Evolutionary conservation across 2,797 vertebrate species (phyloP).

Genomic region (Alauda arvensis): DNA sequence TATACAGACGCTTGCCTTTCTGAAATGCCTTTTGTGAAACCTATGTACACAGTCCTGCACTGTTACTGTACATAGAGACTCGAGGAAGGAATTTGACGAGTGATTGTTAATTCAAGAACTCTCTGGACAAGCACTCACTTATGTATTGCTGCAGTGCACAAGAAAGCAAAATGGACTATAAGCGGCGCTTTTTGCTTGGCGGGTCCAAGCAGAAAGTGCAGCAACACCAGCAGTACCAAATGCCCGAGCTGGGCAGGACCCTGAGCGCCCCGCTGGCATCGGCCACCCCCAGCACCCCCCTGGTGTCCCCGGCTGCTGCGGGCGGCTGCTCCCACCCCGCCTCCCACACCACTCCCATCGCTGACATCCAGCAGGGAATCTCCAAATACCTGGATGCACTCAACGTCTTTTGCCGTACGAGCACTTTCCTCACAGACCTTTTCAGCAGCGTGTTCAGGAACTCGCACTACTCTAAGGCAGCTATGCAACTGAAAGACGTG

Average conservation of each 20-base stretch:
- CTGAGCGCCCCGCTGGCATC: conserved; percentile 88
- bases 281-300: conserved; percentile 70
- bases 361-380: conserved; percentile 99
- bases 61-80: conserved; percentile 80
- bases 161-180: conserved; percentile 99
- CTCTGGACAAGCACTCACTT: conserved; percentile 76
- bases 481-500: conserved; percentile 98
- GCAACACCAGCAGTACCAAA: conserved; percentile 96
- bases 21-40: conserved; percentile 88
- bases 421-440: conserved; percentile 96
- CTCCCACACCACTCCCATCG: conserved; percentile 86
- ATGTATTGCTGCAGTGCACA: conserved; percentile 99
- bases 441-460: conserved; percentile 98
- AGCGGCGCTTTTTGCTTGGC: conserved; percentile 99
- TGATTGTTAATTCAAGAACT: conserved; percentile 32
- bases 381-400: conserved; percentile 98
- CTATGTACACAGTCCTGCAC: conserved; percentile 73
- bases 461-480: conserved; percentile 98
- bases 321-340: conserved; percentile 82
- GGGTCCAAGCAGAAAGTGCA: conserved; percentile 99
- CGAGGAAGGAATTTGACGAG: conserved; percentile 45
- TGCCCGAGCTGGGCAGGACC: conserved; percentile 94
- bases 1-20: conserved; percentile 71
- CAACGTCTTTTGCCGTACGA: conserved; percentile 96
- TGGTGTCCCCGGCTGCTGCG: conserved; percentile 81